Evolutionary conservation across 2,113 vertebrate species (phyloP).

Genomic region (Melanotaenia duboulayi): DNA sequence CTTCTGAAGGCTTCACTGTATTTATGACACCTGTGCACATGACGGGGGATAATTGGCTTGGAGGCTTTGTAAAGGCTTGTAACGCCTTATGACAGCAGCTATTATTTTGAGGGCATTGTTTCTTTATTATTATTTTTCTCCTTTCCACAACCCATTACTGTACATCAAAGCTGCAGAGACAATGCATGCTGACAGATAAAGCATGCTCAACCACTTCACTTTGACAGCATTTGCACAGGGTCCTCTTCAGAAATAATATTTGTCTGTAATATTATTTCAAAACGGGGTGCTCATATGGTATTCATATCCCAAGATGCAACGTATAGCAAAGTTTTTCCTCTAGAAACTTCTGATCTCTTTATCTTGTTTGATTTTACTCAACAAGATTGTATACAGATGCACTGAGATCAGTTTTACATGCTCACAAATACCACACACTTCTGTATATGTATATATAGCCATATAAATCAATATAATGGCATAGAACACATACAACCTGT

Average conservation of each 20-base stretch:
- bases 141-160: conserved; percentile 48
- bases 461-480: neutral
- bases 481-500: neutral
- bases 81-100: conserved; percentile 67
- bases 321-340: neutral
- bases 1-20: conserved; percentile 59
- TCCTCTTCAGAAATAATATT: conserved; percentile 70
- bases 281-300: neutral
- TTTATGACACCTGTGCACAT: conserved; percentile 72
- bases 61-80: conserved; percentile 54
- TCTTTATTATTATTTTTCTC: conserved; percentile 37
- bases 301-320: conserved; percentile 18
- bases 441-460: neutral
- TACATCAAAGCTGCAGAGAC: conserved; percentile 58
- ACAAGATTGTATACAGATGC: conserved; percentile 61
- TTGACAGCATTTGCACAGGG: conserved; percentile 47
- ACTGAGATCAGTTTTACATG: conserved; percentile 67
- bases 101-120: conserved; percentile 66
- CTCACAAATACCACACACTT: conserved; percentile 43
- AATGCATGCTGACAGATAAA: conserved; percentile 66
- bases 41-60: conserved; percentile 69
- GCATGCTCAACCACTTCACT: conserved; percentile 54
- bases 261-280: conserved; percentile 67
- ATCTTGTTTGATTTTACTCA: conserved; percentile 54
- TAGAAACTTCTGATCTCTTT: conserved; percentile 50